These are phyloP conservation scores for Aphaenogaster ashmeadi DNA, from an alignment of 1,140 invertebrate species.

Conservation along the genomic window DNA sequence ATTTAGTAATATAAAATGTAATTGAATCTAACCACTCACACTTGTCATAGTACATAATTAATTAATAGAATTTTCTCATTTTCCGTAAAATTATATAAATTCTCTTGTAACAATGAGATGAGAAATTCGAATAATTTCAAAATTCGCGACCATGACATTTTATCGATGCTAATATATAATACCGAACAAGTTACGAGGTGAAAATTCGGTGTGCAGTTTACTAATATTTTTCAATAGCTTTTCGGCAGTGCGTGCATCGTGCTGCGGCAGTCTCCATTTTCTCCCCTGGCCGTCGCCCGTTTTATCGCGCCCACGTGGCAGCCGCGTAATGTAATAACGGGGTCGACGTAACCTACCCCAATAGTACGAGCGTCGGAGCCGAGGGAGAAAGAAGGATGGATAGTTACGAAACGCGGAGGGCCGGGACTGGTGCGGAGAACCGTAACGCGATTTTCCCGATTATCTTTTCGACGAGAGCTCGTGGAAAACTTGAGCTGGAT, in stretches of 20 bases:
- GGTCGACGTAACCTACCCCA: slow-evolving; percentile 75
- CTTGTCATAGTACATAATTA: neutral
- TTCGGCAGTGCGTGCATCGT: slow-evolving; percentile 27
- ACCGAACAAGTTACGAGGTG: slow-evolving; percentile 14
- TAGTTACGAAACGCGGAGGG: slow-evolving; percentile 35
- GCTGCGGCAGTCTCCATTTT: slow-evolving; percentile 47
- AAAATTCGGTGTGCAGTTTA: slow-evolving; percentile 32
- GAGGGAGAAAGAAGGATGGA: slow-evolving; percentile 45
- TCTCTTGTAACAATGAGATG: neutral
- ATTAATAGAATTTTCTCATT: slow-evolving; percentile 21
- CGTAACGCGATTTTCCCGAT: slow-evolving; percentile 54
- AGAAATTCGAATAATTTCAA: neutral
- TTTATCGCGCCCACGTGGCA: slow-evolving; percentile 64
- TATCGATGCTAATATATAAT: neutral
- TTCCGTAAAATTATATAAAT: neutral
- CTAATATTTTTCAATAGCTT: slow-evolving; percentile 48
- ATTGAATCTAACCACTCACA: neutral
- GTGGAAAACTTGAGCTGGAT: slow-evolving; percentile 44
- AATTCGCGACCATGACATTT: slow-evolving; percentile 9
- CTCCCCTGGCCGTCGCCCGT: slow-evolving; percentile 21
- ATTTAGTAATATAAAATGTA: neutral
- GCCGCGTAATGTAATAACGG: slow-evolving; percentile 75
- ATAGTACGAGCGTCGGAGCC: slow-evolving; percentile 28
- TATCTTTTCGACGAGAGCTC: slow-evolving; percentile 49
- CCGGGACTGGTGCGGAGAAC: slow-evolving; percentile 2